Conservation (phyloP, 2,113 vertebrate genomes). For the Mungos mungo region DNA sequence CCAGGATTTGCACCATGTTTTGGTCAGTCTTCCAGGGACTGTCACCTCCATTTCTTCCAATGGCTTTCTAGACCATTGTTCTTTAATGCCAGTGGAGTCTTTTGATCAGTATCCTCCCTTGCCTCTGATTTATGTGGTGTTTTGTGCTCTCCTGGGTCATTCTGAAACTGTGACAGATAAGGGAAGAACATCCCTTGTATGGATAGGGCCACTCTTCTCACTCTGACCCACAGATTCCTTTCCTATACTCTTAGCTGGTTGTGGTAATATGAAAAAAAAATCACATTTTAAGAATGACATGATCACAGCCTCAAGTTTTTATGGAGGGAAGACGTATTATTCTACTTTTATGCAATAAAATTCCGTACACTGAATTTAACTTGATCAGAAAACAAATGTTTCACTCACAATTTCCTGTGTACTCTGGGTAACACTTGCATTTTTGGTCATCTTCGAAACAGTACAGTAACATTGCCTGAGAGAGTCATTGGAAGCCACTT, state of each 20-base stretch:
- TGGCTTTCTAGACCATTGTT: not conserved
- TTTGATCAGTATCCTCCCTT: not conserved
- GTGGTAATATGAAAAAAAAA: not conserved
- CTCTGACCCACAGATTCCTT: not conserved
- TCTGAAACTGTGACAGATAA: not conserved
- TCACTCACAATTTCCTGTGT: not conserved
- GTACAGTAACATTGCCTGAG: not conserved
- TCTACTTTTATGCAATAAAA: not conserved
- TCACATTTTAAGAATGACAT: slow-evolving; percentile 3
- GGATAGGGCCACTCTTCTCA: not conserved
- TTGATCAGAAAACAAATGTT: not conserved
- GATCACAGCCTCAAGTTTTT: not conserved
- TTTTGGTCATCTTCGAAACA: not conserved
- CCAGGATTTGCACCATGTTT: not conserved
- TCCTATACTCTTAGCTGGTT: not conserved
- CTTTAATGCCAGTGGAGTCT: not conserved
- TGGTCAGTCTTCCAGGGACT: not conserved
- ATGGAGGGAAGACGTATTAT: not conserved
- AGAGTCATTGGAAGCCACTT: not conserved
- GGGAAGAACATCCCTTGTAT: not conserved
- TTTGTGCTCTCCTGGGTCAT: not conserved
- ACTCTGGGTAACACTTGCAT: not conserved
- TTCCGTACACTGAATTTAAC: not conserved
- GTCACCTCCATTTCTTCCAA: not conserved
- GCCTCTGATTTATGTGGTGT: not conserved